Evolutionary conservation across 30 jellyfish, hydroid and myxozoan species (phyloP), one percentile per base, ranked within the genome.

Genomic region (Mastigias papua): DNA sequence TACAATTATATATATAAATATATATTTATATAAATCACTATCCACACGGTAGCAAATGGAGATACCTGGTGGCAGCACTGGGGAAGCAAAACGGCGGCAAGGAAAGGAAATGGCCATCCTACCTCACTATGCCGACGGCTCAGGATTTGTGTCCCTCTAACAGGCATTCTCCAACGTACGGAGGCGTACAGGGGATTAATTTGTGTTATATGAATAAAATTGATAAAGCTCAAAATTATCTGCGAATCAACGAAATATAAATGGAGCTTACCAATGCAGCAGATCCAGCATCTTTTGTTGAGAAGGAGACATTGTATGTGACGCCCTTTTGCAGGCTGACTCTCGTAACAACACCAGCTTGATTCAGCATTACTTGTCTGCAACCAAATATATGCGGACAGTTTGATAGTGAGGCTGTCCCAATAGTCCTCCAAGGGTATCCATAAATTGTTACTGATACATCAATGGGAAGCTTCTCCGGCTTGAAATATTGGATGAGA

Each of bases 321-420:
- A 49, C 68, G 8, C 76, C 80, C 29, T 66, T 50, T 19, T 16
- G 34, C 21, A 75, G 35, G 5, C 26, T 2, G 29, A 74, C 46
- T n/a, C 6, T 62, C 69, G 34, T 34, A 2, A 86, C 34, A n/a
- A 46, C 68, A 1, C 78, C 67, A 20, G 28, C 25, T 27, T 29
- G 37, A 26, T 61, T 89, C 74, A 88, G 48, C 27, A 87, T 86
- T 2, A 69, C 95, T 69, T 93, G 93, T 23, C 98, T 87, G 88
- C 98, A 93, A n/a, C 89, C 93, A 63, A 82, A 93, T 16, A 73
- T 86, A 49, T 87, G 89, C 21, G 90, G 80, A 83, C 98, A 93
- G 23, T 73, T 85, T 20, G 95, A 63, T 22, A 86, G 75, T 20
- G 77, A 67, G 51, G 42, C 85, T 15, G 32, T 23, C 6, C 76